Conservation (phyloP, 2,113 vertebrate species). For the Labeo catla region DNA sequence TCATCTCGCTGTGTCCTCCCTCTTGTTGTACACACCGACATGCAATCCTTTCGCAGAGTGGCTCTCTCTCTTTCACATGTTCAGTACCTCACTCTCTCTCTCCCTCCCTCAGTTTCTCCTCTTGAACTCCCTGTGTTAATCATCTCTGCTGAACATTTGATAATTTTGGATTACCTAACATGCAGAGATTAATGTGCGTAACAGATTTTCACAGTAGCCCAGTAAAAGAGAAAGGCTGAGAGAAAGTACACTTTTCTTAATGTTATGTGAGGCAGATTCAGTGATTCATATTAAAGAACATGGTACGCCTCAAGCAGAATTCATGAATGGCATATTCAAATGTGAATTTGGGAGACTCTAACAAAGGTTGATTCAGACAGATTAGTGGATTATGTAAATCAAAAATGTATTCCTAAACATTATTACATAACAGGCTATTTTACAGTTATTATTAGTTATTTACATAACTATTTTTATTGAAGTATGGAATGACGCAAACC, state of each 20-base stretch:
- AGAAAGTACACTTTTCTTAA: conserved; percentile 23
- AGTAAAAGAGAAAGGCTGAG: neutral
- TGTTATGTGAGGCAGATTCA: conserved; percentile 24
- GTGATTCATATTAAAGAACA: conserved; percentile 30
- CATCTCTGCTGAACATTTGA: conserved; percentile 66
- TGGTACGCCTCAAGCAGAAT: conserved; percentile 31
- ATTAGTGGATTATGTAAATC: conserved; percentile 49
- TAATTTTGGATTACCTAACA: conserved; percentile 66
- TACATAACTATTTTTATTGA: too few species aligned
- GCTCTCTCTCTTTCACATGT: conserved; percentile 56
- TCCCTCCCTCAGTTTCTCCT: conserved; percentile 41
- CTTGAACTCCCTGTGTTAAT: conserved; percentile 67
- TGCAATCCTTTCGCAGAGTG: conserved; percentile 56
- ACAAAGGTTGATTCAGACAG: conserved; percentile 18
- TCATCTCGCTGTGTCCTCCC: conserved; percentile 54
- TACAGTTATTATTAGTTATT: too few species aligned
- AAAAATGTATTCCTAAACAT: conserved; percentile 23
- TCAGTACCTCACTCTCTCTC: conserved; percentile 35
- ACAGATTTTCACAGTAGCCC: conserved; percentile 53
- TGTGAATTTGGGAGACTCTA: conserved; percentile 1
- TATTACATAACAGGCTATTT: conserved; percentile 47
- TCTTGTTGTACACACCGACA: conserved; percentile 59
- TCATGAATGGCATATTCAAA: conserved; percentile 40
- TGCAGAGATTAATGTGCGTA: conserved; percentile 63
- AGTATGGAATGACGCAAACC: neutral